Conservation (phyloP, 92 coral and sea anemone genomes). For the Epizoanthus illoricatus region DNA sequence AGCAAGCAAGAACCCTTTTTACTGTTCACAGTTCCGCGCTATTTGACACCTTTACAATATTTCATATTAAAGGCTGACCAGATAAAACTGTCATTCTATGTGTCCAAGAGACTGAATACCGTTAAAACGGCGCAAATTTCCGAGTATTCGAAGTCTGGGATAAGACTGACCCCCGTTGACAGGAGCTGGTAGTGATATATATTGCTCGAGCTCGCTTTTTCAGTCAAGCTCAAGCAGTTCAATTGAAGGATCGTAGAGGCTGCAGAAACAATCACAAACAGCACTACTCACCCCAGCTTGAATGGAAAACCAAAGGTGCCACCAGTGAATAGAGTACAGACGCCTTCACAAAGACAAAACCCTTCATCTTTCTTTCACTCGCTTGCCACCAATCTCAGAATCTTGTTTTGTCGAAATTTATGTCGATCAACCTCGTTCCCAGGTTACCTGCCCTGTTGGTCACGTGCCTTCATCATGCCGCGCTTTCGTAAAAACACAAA, state of each 20-base stretch:
- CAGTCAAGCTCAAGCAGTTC: neutral
- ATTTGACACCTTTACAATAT: neutral
- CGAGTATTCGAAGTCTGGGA: neutral
- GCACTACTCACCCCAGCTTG: slow-evolving; percentile 24
- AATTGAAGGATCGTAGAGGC: neutral
- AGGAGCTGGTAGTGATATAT: no score
- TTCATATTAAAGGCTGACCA: neutral
- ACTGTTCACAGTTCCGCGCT: neutral
- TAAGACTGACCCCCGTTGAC: neutral
- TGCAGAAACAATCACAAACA: neutral
- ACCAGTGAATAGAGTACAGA: neutral
- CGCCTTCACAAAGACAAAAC: slow-evolving; percentile 3
- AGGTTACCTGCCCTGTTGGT: slow-evolving; percentile 16
- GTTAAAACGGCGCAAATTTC: neutral
- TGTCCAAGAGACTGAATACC: neutral
- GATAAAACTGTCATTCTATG: neutral
- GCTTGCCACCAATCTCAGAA: neutral
- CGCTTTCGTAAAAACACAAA: no score
- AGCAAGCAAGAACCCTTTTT: neutral
- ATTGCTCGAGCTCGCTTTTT: neutral
- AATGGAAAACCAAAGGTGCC: neutral
- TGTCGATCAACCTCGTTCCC: slow-evolving; percentile 4
- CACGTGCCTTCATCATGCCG: no score
- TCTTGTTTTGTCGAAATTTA: neutral
- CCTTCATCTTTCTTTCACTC: neutral